Evolutionary conservation across 1,140 invertebrate genomes (phyloP), one percentile per base, ranked within the genome.

Genomic region (Teleopsis dalmanni): DNA sequence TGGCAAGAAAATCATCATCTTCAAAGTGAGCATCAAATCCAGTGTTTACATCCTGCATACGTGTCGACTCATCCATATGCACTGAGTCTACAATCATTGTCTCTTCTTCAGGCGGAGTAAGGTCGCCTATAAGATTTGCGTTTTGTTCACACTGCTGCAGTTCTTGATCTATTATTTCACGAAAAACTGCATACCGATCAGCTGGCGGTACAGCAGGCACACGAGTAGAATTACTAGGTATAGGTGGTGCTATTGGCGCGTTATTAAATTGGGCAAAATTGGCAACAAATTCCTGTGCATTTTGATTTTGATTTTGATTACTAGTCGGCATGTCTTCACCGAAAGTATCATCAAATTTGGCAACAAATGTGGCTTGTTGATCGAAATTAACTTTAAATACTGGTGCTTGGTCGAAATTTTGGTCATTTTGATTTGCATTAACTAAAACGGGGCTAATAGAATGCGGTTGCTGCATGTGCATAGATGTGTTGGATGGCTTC

Each of bases 131-230:
- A 0, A 68, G 50, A 52, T 67, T 65, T 53, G 74, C 67, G 43
- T 71, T 71, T 48, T 76, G 73, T 48, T 72, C 71, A 36, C 73
- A 72, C 22, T 77, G 77, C 60, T 79, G 76, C 9, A 81, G 62
- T 61, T 87, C 85, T 63, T 83, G 73, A 51, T 85, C 82, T 16
- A 88, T 75, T 44, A 91, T 77, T 74, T 91, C 88, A 51, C 88
- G 74, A 59, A 91, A 91, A 0, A 86, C 88, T 0, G 88, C 88
- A 62, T 91, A 91, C 52, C 87, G 81, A 60, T 91, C 88, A 53
- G 68, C 65, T 0, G 80, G 78, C 6, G 73, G 72, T 27, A 73
- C 59, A 33, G 60, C 66, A 4, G 70, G 62, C 54, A 49, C 57
- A 23, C 35, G 43, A 37, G 21, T 52, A 18, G 34, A 49, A 16